phyloP scores from a whole-genome alignment of 2,888 invertebrate species.

The Idaea biselata region DNA sequence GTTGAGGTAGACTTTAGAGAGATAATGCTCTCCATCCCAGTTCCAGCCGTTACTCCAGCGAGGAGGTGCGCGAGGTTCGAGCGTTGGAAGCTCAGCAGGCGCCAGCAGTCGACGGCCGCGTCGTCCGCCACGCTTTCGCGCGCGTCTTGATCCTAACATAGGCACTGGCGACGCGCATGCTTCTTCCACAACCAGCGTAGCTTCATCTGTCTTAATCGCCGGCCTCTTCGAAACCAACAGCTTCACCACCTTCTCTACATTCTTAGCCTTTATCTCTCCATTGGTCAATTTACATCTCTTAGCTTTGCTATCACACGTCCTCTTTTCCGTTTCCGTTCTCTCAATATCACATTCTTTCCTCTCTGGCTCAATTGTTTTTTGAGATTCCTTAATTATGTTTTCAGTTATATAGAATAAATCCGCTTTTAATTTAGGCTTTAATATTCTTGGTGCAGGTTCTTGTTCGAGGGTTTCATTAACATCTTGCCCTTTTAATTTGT shows the following conservation, averaged over 20 bases:
- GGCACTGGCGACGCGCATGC: slow-evolving; percentile 53
- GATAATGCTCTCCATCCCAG: slow-evolving; percentile 92
- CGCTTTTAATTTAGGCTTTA: slow-evolving; percentile 24
- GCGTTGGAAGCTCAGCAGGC: slow-evolving; percentile 34
- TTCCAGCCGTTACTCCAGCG: slow-evolving; percentile 95
- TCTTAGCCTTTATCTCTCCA: slow-evolving; percentile 61
- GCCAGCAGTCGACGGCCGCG: slow-evolving; percentile 26
- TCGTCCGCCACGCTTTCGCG: slow-evolving; percentile 40
- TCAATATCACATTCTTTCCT: slow-evolving; percentile 20
- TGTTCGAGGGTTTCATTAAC: slow-evolving; percentile 17
- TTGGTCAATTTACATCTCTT: slow-evolving; percentile 57
- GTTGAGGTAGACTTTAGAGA: slow-evolving; percentile 92
- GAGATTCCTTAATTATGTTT: slow-evolving; percentile 26
- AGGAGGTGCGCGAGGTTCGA: slow-evolving; percentile 54
- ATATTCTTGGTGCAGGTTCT: slow-evolving; percentile 20
- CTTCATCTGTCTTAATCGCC: slow-evolving; percentile 68
- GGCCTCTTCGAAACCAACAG: slow-evolving; percentile 67
- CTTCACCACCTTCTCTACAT: slow-evolving; percentile 69
- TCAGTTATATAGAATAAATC: slow-evolving; percentile 19
- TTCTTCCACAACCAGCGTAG: slow-evolving; percentile 60
- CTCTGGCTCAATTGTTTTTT: slow-evolving; percentile 24
- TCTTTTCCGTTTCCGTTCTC: slow-evolving; percentile 25
- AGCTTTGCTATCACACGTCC: slow-evolving; percentile 24
- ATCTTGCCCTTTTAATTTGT: slow-evolving; percentile 24
- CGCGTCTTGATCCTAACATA: slow-evolving; percentile 25